These are phyloP conservation scores for Acronicta alni DNA, from an alignment of 2,888 invertebrate species.

Conservation along the genomic window DNA sequence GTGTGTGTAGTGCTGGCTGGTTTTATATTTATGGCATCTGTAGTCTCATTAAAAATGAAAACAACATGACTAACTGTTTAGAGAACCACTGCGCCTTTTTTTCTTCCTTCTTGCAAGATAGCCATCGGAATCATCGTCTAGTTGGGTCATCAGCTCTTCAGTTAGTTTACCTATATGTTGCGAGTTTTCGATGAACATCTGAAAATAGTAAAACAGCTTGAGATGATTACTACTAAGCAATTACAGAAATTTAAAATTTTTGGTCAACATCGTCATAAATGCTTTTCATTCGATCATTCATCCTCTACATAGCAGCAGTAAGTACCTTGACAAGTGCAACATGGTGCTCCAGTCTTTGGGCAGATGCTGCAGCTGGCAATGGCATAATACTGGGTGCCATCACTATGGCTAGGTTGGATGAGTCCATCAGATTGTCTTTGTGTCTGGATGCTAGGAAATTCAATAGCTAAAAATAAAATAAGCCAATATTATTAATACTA, in stretches of 20 bases:
- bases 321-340: constrained; percentile 92
- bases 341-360: constrained; percentile 91
- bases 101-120: constrained; percentile 92
- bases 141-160: constrained; percentile 86
- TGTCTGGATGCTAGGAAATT: constrained; percentile 92
- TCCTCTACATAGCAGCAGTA: not conserved
- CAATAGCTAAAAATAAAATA: constrained; percentile 88
- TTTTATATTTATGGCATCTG: not conserved
- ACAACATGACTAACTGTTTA: constrained; percentile 95
- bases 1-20: no score
- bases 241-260: no score
- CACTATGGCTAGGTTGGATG: constrained; percentile 95
- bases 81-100: constrained; percentile 95
- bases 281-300: no score
- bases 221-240: no score
- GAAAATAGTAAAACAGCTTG: constrained; percentile 19
- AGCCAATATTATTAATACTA: no score
- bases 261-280: no score
- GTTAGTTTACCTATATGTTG: constrained; percentile 93
- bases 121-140: constrained; percentile 84
- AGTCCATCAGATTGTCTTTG: constrained; percentile 94
- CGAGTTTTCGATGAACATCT: constrained; percentile 94
- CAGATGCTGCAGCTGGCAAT: constrained; percentile 91
- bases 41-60: not conserved
- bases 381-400: constrained; percentile 96